Conservation (phyloP, 2,797 vertebrate species). For the Enteromius afrohamiltoni region DNA sequence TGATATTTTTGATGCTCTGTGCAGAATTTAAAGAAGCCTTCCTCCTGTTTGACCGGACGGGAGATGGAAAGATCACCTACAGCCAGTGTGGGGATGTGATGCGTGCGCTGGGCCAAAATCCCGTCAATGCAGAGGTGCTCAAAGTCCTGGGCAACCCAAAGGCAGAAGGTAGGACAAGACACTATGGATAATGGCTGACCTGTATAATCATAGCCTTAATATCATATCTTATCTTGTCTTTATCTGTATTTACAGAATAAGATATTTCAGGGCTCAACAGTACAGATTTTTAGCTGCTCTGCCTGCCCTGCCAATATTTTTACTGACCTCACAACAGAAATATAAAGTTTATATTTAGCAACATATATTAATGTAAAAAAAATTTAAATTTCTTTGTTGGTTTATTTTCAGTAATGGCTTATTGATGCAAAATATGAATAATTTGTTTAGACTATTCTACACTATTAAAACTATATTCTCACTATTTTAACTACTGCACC, state of each 20-base stretch:
- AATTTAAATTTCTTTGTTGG: not conserved
- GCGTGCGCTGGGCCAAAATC: conserved; percentile 94
- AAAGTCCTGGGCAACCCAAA: conserved; percentile 96
- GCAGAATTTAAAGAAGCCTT: conserved; percentile 96
- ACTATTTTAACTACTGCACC: not conserved
- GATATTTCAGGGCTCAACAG: not conserved
- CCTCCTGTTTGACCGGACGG: conserved; percentile 92
- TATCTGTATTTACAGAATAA: not conserved
- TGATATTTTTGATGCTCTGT: conserved; percentile 20
- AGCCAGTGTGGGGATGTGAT: conserved; percentile 94
- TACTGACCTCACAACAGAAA: not conserved
- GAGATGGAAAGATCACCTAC: conserved; percentile 90
- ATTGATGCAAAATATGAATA: not conserved
- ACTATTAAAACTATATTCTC: not conserved
- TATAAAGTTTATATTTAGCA: not conserved
- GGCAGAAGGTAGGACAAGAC: conserved; percentile 82
- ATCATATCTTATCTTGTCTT: not conserved
- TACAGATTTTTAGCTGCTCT: not conserved
- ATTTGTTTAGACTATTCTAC: not conserved
- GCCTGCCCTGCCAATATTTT: not conserved
- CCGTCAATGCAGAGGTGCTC: conserved; percentile 92
- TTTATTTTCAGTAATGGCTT: not conserved
- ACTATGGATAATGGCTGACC: not conserved
- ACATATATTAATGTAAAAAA: not conserved
- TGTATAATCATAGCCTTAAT: not conserved